Evolutionary conservation across 2,113 vertebrate genomes (phyloP).

Genomic region (Lepus timidus): DNA sequence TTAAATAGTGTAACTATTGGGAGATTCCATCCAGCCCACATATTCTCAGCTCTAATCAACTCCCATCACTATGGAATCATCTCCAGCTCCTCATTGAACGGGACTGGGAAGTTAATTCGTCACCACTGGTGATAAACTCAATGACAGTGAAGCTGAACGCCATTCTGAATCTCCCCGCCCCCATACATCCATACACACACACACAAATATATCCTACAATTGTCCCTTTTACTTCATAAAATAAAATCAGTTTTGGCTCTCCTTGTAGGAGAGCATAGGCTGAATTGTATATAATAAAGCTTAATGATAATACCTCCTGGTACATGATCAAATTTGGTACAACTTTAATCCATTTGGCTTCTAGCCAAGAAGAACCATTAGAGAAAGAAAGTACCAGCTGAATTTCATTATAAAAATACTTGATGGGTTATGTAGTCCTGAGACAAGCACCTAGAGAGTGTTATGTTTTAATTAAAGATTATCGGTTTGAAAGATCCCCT

Average conservation of each 20-base stretch:
- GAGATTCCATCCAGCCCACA: not conserved
- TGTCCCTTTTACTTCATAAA: constrained; percentile 65
- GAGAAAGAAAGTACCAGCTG: constrained; percentile 64
- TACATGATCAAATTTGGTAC: constrained; percentile 71
- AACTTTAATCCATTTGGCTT: constrained; percentile 74
- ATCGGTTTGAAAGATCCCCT: constrained; percentile 31
- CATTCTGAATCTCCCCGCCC: not conserved
- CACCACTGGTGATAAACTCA: not conserved
- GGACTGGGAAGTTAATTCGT: not conserved
- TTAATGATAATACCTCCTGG: constrained; percentile 72
- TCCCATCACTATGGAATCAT: not conserved
- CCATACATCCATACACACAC: too few relatives aligned
- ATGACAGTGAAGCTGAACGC: not conserved
- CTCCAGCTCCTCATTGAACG: not conserved
- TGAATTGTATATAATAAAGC: constrained; percentile 70
- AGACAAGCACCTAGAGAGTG: constrained; percentile 55
- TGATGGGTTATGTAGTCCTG: constrained; percentile 57
- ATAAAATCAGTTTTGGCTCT: constrained; percentile 71
- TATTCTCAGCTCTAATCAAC: not conserved
- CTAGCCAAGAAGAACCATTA: constrained; percentile 69
- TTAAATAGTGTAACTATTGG: not conserved
- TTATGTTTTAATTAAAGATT: constrained; percentile 75
- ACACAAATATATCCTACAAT: not conserved
- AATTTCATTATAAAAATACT: constrained; percentile 74
- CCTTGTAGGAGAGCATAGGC: constrained; percentile 59